A percentile compares a stretch with the other conserved stretches of the same genome.
These are phyloP conservation scores for Apodemia zela DNA, from an alignment of 2,888 invertebrate species.

Conservation along the genomic window DNA sequence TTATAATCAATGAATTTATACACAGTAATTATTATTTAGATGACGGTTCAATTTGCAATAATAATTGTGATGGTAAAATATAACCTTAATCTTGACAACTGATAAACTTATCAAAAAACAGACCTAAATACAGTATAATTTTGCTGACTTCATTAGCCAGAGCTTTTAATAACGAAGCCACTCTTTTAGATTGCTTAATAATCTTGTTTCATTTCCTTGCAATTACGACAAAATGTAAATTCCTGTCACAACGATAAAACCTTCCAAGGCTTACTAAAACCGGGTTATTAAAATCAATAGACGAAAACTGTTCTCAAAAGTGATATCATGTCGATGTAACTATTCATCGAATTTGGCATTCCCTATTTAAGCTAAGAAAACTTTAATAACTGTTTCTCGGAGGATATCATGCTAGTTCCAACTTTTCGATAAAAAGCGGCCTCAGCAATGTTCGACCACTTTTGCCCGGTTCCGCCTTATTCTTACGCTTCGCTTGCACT, in stretches of 20 bases:
- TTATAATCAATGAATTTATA: too few species aligned
- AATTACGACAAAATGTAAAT: conserved; percentile 4
- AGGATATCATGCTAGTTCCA: conserved; percentile 58
- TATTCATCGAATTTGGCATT: conserved; percentile 29
- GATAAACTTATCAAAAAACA: too few species aligned
- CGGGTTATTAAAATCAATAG: conserved; percentile 1
- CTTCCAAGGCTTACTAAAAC: not conserved
- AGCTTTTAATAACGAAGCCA: not conserved
- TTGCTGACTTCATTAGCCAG: not conserved
- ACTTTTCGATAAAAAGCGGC: conserved; percentile 63
- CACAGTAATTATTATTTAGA: too few species aligned
- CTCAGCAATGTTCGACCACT: conserved; percentile 61
- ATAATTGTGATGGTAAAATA: too few species aligned
- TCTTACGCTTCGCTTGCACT: conserved; percentile 67
- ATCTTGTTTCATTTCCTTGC: conserved; percentile 7
- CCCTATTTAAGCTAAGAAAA: conserved; percentile 48
- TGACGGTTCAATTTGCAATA: too few species aligned
- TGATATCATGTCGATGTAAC: conserved; percentile 17
- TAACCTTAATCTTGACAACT: too few species aligned
- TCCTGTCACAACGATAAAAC: not conserved
- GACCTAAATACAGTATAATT: not conserved
- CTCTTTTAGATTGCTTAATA: not conserved
- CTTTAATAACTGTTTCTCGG: conserved; percentile 60
- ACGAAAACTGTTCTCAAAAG: not conserved
- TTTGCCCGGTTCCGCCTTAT: conserved; percentile 53